phyloP scores from a whole-genome alignment of 2,888 invertebrate genomes.

The Helleia helle region DNA sequence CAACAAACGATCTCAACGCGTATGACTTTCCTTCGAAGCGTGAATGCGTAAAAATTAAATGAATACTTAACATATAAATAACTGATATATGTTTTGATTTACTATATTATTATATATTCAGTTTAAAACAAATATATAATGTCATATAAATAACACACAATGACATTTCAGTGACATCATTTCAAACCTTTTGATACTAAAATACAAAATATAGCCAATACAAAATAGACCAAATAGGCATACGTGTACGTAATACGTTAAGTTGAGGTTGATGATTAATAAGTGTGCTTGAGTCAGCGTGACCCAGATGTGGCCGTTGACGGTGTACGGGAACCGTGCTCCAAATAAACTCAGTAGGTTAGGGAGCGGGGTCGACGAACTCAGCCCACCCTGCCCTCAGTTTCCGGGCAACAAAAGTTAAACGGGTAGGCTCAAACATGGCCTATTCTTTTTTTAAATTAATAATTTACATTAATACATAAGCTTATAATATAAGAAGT shows the following conservation, averaged over 20 bases:
- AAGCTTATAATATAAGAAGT: no score
- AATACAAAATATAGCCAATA: background rate
- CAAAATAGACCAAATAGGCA: slow-evolving; percentile 9
- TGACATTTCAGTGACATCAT: background rate
- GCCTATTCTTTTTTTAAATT: no score
- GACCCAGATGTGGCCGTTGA: slow-evolving; percentile 60
- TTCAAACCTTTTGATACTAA: background rate
- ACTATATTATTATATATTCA: background rate
- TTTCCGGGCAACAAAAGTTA: slow-evolving; percentile 46
- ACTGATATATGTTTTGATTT: no score
- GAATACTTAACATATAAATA: no score
- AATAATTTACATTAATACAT: no score
- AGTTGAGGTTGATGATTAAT: slow-evolving; percentile 43
- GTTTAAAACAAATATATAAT: background rate
- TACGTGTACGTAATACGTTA: slow-evolving; percentile 32
- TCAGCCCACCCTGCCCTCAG: slow-evolving; percentile 40
- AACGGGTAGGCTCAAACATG: no score
- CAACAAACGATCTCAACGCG: no score
- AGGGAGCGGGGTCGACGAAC: slow-evolving; percentile 63
- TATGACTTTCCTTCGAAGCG: no score
- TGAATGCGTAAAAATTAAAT: no score
- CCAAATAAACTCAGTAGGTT: slow-evolving; percentile 64
- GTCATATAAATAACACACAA: background rate
- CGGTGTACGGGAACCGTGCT: slow-evolving; percentile 51
- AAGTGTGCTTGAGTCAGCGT: slow-evolving; percentile 59